Evolutionary conservation across 2,797 vertebrate genomes (phyloP).

Genomic region (Perodicticus potto): DNA sequence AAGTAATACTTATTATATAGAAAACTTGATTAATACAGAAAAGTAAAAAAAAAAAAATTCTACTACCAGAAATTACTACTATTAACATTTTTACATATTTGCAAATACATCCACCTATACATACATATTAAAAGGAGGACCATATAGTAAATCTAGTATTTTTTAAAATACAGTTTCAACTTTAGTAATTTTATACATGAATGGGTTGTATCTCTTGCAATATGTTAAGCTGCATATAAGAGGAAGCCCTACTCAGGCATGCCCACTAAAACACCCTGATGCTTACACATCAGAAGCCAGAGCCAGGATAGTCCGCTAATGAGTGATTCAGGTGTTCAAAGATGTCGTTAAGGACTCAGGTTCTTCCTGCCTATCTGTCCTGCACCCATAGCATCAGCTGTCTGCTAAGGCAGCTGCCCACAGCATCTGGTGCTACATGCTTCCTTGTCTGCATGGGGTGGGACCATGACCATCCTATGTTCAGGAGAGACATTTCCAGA

Average conservation of each 20-base stretch:
- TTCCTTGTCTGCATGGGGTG: not conserved
- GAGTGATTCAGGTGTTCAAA: not conserved
- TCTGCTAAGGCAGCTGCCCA: not conserved
- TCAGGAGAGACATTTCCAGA: not conserved
- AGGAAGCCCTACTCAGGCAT: not conserved
- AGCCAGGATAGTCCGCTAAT: not conserved
- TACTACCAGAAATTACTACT: not conserved
- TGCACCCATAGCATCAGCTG: not conserved
- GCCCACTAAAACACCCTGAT: not conserved
- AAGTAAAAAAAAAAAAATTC: not conserved
- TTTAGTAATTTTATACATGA: not conserved
- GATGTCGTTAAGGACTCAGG: not conserved
- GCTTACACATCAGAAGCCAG: not conserved
- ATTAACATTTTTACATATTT: not conserved
- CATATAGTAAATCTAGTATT: not conserved
- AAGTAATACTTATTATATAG: not conserved
- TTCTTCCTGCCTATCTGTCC: not conserved
- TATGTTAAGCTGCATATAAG: not conserved
- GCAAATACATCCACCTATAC: not conserved
- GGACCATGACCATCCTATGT: not conserved
- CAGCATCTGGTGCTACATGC: fast-evolving
- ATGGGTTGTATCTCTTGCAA: not conserved
- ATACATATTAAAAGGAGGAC: not conserved
- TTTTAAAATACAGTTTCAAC: not conserved
- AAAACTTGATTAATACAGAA: not conserved